Evolutionary conservation across 2,797 vertebrate species (phyloP).

Genomic region (Menidia menidia): DNA sequence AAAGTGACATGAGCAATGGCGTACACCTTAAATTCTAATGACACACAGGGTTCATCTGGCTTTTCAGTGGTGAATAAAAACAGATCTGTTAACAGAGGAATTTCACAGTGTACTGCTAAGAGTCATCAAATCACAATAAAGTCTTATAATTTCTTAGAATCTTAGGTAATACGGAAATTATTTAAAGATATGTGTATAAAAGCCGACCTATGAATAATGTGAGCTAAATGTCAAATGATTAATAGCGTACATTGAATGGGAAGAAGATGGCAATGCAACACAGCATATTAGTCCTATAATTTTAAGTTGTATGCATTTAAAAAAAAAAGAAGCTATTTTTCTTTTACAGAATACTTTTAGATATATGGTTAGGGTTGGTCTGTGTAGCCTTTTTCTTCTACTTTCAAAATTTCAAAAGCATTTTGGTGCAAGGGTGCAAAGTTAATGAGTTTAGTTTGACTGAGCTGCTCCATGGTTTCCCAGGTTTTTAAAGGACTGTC

Average conservation of each 20-base stretch:
- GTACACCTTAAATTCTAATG: slow-evolving; percentile 1
- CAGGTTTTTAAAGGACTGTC: neutral
- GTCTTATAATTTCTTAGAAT: neutral
- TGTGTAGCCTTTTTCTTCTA: no score
- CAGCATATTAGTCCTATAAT: neutral
- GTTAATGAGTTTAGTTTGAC: no score
- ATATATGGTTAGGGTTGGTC: no score
- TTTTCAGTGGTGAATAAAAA: neutral
- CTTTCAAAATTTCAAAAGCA: no score
- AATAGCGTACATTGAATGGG: no score
- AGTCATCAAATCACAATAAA: slow-evolving; percentile 11
- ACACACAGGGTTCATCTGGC: neutral
- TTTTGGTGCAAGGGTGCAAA: no score
- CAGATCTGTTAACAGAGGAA: slow-evolving; percentile 4
- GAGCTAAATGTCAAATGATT: neutral
- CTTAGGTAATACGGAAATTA: neutral
- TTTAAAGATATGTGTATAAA: neutral
- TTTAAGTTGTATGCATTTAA: neutral
- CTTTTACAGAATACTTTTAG: neutral
- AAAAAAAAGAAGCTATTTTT: no score
- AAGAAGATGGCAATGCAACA: neutral
- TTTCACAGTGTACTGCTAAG: slow-evolving; percentile 3
- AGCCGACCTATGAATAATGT: neutral
- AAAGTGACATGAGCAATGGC: neutral
- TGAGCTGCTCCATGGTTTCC: neutral